Conservation (phyloP, 1,140 invertebrate species). For the Drosophila seguyi region DNA sequence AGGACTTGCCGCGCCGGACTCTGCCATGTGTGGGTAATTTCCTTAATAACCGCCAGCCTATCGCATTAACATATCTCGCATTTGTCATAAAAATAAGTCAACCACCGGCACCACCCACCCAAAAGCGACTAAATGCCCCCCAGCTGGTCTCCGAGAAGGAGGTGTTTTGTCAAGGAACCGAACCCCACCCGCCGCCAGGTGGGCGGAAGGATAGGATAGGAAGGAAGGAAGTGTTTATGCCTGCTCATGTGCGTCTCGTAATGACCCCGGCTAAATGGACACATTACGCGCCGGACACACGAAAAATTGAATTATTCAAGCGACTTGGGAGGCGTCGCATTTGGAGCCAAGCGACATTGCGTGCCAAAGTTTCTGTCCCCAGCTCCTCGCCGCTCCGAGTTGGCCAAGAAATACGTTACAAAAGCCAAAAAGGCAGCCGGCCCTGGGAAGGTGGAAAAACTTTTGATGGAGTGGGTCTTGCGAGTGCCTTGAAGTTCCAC, state of each 20-base stretch:
- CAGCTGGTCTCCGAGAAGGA: slow-evolving; percentile 27
- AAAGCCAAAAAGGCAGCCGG: slow-evolving; percentile 31
- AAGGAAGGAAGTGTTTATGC: slow-evolving; percentile 78
- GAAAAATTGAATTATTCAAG: slow-evolving; percentile 78
- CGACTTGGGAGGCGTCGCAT: slow-evolving; percentile 62
- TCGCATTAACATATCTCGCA: slow-evolving; percentile 83
- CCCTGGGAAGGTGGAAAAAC: slow-evolving; percentile 16
- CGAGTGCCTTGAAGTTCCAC: slow-evolving; percentile 71
- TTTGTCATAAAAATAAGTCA: slow-evolving; percentile 80
- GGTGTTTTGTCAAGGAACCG: slow-evolving; percentile 75
- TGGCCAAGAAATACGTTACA: slow-evolving; percentile 63
- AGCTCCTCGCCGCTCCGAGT: slow-evolving; percentile 9
- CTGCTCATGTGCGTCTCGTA: slow-evolving; percentile 67
- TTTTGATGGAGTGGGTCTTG: slow-evolving; percentile 24
- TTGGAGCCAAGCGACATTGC: slow-evolving; percentile 54
- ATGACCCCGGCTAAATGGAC: slow-evolving; percentile 76
- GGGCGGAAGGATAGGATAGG: slow-evolving; percentile 29
- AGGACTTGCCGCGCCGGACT: slow-evolving; percentile 57
- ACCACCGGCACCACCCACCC: slow-evolving; percentile 28
- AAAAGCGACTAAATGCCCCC: slow-evolving; percentile 24
- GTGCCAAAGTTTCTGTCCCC: slow-evolving; percentile 32
- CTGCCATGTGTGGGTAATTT: slow-evolving; percentile 68
- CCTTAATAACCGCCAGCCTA: slow-evolving; percentile 78
- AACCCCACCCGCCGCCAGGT: neutral
- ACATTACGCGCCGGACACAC: slow-evolving; percentile 67